phyloP scores from a whole-genome alignment of 2,888 invertebrate genomes.

The Hyalella azteca region DNA sequence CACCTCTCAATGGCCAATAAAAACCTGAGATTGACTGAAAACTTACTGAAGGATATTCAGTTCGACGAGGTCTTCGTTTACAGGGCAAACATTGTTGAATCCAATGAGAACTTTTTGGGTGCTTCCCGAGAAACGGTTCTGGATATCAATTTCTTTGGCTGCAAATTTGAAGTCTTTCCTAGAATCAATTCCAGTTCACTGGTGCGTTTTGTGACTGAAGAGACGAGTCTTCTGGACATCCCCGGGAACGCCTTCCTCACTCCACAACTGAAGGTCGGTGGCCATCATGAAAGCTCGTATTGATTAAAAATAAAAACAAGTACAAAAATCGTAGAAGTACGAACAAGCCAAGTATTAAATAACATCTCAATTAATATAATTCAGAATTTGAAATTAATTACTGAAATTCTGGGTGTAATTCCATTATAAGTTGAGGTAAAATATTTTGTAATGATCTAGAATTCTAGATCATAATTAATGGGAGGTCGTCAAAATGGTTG shows the following conservation, averaged over 20 bases:
- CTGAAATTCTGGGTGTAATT: no score
- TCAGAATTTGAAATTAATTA: no score
- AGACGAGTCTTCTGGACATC: not conserved
- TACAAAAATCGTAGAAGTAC: no score
- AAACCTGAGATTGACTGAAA: not conserved
- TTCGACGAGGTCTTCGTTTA: not conserved
- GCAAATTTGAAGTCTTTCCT: not conserved
- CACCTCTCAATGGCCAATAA: not conserved
- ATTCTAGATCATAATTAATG: no score
- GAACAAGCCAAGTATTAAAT: no score
- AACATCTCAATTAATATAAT: no score
- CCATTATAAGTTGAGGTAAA: no score
- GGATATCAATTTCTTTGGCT: not conserved
- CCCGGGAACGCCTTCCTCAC: conserved; percentile 4
- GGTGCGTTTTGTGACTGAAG: not conserved
- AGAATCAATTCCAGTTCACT: not conserved
- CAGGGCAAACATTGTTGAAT: not conserved
- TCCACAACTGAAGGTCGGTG: not conserved
- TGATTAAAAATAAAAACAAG: no score
- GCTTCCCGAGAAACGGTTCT: not conserved
- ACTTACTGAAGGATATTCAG: not conserved
- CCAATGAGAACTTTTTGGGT: not conserved
- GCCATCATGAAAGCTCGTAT: no score
- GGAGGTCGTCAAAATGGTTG: no score
- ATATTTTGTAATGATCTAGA: no score